These are phyloP conservation scores for Cyclura pinguis DNA, from an alignment of 2,797 vertebrate genomes.

Conservation along the genomic window DNA sequence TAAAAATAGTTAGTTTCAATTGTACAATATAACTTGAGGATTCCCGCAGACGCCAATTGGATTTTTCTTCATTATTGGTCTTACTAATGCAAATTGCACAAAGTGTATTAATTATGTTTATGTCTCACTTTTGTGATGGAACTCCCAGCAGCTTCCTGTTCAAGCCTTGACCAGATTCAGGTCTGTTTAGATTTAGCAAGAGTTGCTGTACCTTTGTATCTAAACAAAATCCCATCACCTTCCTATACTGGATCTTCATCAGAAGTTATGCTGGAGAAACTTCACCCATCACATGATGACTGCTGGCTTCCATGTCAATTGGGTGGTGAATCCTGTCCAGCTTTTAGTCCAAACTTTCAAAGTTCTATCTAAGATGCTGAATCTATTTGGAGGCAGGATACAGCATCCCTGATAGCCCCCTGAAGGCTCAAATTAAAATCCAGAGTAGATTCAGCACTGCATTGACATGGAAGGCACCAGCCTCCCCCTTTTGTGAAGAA, in stretches of 20 bases:
- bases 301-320: too few relatives aligned
- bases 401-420: too few relatives aligned
- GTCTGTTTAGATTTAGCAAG: neutral
- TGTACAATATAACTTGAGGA: neutral
- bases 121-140: neutral
- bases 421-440: too few relatives aligned
- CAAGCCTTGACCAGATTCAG: neutral
- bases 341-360: too few relatives aligned
- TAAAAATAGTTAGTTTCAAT: neutral
- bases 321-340: too few relatives aligned
- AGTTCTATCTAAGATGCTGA: too few relatives aligned
- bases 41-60: neutral
- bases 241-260: neutral
- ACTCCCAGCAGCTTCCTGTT: neutral
- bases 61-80: neutral
- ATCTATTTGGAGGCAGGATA: too few relatives aligned
- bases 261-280: neutral
- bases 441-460: too few relatives aligned
- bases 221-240: neutral
- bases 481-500: neutral
- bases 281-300: neutral
- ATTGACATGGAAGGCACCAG: neutral
- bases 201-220: neutral
- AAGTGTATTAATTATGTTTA: too few relatives aligned
- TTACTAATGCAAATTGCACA: neutral